Evolutionary conservation across 2,797 vertebrate genomes (phyloP).

Genomic region (Chromobotia macracanthus): DNA sequence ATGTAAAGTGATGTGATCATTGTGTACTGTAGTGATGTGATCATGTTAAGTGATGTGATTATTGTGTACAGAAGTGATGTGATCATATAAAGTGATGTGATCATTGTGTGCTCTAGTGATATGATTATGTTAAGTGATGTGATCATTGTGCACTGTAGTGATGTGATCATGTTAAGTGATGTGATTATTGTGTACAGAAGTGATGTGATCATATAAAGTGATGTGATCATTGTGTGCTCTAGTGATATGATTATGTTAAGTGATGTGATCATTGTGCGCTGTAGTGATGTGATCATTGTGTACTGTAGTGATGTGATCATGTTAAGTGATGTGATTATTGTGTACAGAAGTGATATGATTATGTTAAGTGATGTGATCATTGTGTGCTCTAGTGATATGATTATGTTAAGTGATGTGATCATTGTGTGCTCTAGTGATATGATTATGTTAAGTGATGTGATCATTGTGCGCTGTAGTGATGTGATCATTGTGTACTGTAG

Average conservation of each 20-base stretch:
- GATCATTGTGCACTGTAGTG: too few species aligned
- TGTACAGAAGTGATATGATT: constrained; percentile 32
- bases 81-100: not conserved
- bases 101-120: too few species aligned
- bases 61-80: constrained; percentile 44
- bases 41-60: not conserved
- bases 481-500: not conserved
- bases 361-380: not conserved
- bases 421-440: constrained; percentile 38
- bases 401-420: not conserved
- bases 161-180: constrained; percentile 35
- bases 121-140: too few species aligned
- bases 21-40: constrained; percentile 46
- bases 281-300: constrained; percentile 45
- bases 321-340: too few species aligned
- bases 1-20: not conserved
- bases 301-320: too few species aligned
- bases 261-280: not conserved
- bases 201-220: constrained; percentile 36
- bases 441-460: too few species aligned
- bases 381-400: too few species aligned
- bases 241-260: too few species aligned
- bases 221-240: too few species aligned
- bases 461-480: too few species aligned
- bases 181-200: too few species aligned